Evolutionary conservation across 2,113 vertebrate species (phyloP), one percentile per base, ranked within the genome.

Genomic region (Pelecanoides urinatrix): DNA sequence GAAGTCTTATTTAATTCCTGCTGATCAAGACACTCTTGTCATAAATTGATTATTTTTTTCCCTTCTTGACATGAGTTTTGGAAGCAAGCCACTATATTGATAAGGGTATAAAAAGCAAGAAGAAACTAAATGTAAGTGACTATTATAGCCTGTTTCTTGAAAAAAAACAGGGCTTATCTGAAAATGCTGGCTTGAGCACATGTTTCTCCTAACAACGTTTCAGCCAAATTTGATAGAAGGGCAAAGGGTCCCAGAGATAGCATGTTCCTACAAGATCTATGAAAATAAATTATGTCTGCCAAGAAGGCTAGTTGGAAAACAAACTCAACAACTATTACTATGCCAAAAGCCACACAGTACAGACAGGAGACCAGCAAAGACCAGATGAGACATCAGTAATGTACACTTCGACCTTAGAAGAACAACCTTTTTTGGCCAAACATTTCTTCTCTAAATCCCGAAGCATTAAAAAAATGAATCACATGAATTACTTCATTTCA

Each of bases 251-350:
- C 34, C 52, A 85, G 66, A 79, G 56, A 79, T 93, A 95, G 16
- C 12, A 13, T 63, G 36, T 84, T 89, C 83, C 52, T 94, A 86
- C 49, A 87, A 89, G 73, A 82, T 29, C 73, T 68, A 22, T 59
- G 70, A 85, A 96, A 96, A 94, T 70, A 90, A 78, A 70, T 87
- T 21, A 27, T 29, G 13, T 32, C 80, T 94, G 77, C 83, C 96
- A 92, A 91, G 90, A 88, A 79, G 10, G 45, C n/a, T 59, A 68
- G 62, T 18, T 86, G 74, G 58, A 74, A 95, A 94, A 78, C 29
- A 75, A 88, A 65, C 76, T 49, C 40, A 25, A 61, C n/a, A 56
- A 52, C 36, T 72, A 30, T 36, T 62, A 49, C 36, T 1, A 1
- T 50, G 86, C 91, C 89, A 92, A 96, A 95, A 96, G 40, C n/a